Evolutionary conservation across 2,113 vertebrate genomes (phyloP), one percentile per base, ranked within the genome.

Genomic region (Ailurus styani): DNA sequence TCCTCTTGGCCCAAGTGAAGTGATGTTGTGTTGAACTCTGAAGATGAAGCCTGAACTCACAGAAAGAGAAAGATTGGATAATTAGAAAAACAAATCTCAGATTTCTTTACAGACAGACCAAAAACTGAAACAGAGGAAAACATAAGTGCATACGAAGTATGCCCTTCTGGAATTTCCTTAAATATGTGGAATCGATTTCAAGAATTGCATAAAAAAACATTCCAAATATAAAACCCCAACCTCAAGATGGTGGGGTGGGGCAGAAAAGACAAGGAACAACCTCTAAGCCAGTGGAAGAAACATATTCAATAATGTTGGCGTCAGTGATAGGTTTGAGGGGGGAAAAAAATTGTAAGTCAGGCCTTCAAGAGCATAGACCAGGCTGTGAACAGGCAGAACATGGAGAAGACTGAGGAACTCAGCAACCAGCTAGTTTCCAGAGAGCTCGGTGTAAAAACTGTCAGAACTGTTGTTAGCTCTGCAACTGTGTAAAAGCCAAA

Each of bases 341-440:
- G 21, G 75, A 77, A 64, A 21, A 83, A 29, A 2, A 66, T 27
- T 25, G 23, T 45, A 81, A 99, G 99, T 99, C 99, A 98, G 99
- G 99, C 97, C 99, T 99, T 98, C 99, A 99, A 99, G 98, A 99
- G 98, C 98, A 99, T 99, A 98, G 99, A 99, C 98, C 98, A 98
- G 93, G 99, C 99, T 97, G 98, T 99, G 97, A 99, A 99, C 97
- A 98, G 99, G 98, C 99, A 99, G 98, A 99, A 99, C 98, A 97
- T 99, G 98, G 99, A 98, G 96, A 99, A 99, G 98, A 99, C 99
- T 66, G 99, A 99, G 98, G 99, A 99, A 96, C 99, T 99, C 98
- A 99, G 99, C 3, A 18, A 55, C 2, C 54, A 78, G 15, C 5
- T 11, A 13, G 57, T 62, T 66, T 50, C 55, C 7, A 12, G 18